phyloP scores from a whole-genome alignment of 1,140 invertebrate species.

The Sipha flava region DNA sequence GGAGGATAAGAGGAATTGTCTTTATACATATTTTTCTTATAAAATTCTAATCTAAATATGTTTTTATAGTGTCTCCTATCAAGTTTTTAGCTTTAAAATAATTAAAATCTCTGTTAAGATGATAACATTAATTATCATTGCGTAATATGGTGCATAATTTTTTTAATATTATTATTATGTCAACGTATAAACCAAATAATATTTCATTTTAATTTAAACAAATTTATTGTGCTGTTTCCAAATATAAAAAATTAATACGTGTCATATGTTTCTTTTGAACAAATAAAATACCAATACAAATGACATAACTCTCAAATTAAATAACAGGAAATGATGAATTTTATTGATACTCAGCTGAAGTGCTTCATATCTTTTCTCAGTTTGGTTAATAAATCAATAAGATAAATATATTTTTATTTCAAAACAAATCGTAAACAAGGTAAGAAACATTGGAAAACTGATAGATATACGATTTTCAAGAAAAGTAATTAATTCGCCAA shows the following conservation, averaged over 20 bases:
- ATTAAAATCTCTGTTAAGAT: no score
- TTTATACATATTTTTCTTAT: not conserved
- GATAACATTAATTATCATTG: no score
- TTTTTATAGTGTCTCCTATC: no score
- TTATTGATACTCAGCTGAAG: not conserved
- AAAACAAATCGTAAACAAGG: not conserved
- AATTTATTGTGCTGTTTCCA: not conserved
- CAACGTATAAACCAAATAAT: no score
- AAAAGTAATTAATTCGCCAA: not conserved
- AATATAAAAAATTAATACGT: no score
- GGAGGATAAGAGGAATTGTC: not conserved
- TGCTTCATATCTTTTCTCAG: not conserved
- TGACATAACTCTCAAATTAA: not conserved
- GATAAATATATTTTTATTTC: not conserved
- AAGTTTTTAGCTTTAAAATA: no score
- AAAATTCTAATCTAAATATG: no score
- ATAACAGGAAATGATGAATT: not conserved
- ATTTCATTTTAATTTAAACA: not conserved
- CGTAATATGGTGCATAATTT: no score
- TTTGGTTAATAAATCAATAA: not conserved
- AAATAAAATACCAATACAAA: not conserved
- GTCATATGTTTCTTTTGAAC: not conserved
- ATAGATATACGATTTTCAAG: not conserved
- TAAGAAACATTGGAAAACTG: not conserved
- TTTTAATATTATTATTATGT: no score